Conservation (phyloP, 2,113 vertebrate genomes). For the Engraulis encrasicolus region DNA sequence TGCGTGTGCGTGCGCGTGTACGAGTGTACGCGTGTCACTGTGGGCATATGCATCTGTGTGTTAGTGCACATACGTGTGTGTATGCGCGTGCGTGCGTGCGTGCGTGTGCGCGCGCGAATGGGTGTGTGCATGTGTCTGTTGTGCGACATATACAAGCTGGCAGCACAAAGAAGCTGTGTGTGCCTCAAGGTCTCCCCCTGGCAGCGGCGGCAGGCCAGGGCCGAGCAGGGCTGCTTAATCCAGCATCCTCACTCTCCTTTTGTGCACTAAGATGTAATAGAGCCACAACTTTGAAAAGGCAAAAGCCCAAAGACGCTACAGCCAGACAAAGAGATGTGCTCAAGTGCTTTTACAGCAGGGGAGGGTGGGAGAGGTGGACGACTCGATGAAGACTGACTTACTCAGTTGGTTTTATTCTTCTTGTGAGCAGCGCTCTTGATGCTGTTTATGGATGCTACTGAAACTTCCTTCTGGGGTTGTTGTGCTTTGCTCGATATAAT, state of each 20-base stretch:
- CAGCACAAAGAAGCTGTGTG: slow-evolving; percentile 76
- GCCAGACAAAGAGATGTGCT: slow-evolving; percentile 45
- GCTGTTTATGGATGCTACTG: slow-evolving; percentile 74
- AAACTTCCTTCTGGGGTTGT: slow-evolving; percentile 56
- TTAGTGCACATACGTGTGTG: too few relatives aligned
- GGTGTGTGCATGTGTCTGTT: slow-evolving; percentile 39
- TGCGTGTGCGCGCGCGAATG: background rate
- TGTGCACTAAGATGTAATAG: slow-evolving; percentile 58
- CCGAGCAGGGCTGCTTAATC: too few relatives aligned
- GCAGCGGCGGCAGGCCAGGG: slow-evolving; percentile 65
- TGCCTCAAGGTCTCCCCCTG: slow-evolving; percentile 56
- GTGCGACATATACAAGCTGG: slow-evolving; percentile 69
- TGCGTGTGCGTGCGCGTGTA: slow-evolving; percentile 4
- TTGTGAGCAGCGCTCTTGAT: slow-evolving; percentile 47
- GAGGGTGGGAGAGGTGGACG: too few relatives aligned
- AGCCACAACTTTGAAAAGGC: slow-evolving; percentile 51
- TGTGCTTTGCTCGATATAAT: slow-evolving; percentile 71
- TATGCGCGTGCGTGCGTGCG: slow-evolving; percentile 60
- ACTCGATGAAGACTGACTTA: slow-evolving; percentile 40
- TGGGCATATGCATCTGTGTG: too few relatives aligned
- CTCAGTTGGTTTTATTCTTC: slow-evolving; percentile 31
- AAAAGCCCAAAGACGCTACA: slow-evolving; percentile 43
- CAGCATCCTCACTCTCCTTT: slow-evolving; percentile 64
- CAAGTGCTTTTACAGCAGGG: slow-evolving; percentile 43
- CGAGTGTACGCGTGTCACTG: too few relatives aligned